These are phyloP conservation scores for Pipa parva DNA, from an alignment of 2,113 vertebrate species.

Conservation along the genomic window DNA sequence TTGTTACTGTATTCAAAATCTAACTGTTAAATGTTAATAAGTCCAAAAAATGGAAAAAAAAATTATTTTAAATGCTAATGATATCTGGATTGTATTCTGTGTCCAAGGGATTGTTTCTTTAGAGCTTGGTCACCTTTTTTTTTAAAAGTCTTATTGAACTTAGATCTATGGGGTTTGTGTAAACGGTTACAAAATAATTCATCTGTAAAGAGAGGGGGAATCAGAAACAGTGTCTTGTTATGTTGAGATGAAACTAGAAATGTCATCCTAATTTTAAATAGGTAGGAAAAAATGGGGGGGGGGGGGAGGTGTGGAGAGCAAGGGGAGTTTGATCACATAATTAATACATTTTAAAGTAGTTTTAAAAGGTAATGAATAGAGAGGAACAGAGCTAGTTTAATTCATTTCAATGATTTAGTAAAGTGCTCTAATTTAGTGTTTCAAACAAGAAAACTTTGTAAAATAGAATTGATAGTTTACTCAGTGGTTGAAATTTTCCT, in stretches of 20 bases:
- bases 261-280: not conserved
- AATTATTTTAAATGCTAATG: constrained; percentile 28
- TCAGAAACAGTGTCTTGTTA: not conserved
- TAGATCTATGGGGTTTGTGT: constrained; percentile 10
- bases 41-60: constrained; percentile 20
- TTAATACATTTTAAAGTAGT: too few species aligned
- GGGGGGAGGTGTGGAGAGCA: not conserved
- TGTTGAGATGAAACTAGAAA: not conserved
- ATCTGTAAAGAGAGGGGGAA: not conserved
- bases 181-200: constrained; percentile 24
- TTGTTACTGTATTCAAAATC: constrained; percentile 39
- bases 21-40: constrained; percentile 40
- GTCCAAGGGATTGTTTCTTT: constrained; percentile 18
- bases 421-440: too few species aligned
- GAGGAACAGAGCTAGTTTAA: too few species aligned
- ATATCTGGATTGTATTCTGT: constrained; percentile 18
- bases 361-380: too few species aligned
- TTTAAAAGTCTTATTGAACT: constrained; percentile 1
- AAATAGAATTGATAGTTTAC: too few species aligned
- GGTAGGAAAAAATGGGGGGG: not conserved
- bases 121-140: constrained; percentile 24
- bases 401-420: too few species aligned
- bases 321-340: too few species aligned
- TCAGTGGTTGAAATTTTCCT: too few species aligned
- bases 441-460: too few species aligned